Evolutionary conservation across 1,140 invertebrate species (phyloP).

Genomic region (Ips nitidus): DNA sequence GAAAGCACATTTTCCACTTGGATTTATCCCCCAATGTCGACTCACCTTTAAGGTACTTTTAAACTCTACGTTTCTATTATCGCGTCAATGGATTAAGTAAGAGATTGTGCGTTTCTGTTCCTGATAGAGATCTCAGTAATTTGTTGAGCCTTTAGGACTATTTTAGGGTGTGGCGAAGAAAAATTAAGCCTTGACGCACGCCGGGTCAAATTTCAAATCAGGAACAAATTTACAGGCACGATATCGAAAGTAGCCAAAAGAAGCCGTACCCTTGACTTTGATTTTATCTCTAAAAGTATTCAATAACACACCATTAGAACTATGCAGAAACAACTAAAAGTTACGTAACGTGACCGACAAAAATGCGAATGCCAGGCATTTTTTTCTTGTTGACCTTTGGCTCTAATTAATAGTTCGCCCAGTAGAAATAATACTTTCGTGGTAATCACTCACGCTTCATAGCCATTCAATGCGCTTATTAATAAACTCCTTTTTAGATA

Average conservation of each 20-base stretch:
- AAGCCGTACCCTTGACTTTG: slow-evolving; percentile 27
- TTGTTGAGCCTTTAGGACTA: too few relatives aligned
- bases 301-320: neutral
- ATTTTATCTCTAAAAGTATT: slow-evolving; percentile 20
- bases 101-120: too few relatives aligned
- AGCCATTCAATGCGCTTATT: slow-evolving; percentile 25
- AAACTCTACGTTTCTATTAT: neutral
- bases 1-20: slow-evolving; percentile 12
- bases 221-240: neutral
- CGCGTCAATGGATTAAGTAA: too few relatives aligned
- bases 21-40: slow-evolving; percentile 1
- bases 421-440: slow-evolving; percentile 24
- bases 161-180: too few relatives aligned
- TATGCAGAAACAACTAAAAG: slow-evolving; percentile 8
- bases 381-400: slow-evolving; percentile 27
- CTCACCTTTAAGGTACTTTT: neutral
- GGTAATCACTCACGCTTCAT: slow-evolving; percentile 26
- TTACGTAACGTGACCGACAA: slow-evolving; percentile 27
- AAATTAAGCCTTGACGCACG: too few relatives aligned
- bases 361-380: slow-evolving; percentile 10
- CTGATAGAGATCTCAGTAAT: too few relatives aligned
- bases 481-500: slow-evolving; percentile 33
- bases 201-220: too few relatives aligned
- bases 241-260: slow-evolving; percentile 25
- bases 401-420: slow-evolving; percentile 27